Conservation (phyloP, 2,113 vertebrate species). For the Mastomys natalensis region DNA sequence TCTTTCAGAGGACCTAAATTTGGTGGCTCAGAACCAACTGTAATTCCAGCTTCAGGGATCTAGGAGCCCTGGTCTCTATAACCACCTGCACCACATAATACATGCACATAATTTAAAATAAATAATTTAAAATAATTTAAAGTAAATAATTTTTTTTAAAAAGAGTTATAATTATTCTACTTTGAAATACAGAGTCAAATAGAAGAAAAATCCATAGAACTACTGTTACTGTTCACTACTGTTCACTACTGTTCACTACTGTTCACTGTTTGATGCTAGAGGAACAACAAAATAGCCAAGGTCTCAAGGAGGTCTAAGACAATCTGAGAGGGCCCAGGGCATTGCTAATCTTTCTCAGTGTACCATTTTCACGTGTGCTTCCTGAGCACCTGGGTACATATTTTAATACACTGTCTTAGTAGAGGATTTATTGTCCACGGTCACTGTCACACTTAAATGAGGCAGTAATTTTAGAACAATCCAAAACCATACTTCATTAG, state of each 20-base stretch:
- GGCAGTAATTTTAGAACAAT: slow-evolving; percentile 51
- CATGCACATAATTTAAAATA: not conserved
- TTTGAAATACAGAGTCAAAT: not conserved
- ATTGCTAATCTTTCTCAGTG: not conserved
- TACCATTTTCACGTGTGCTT: not conserved
- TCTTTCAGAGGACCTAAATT: not conserved
- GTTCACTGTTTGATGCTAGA: not conserved
- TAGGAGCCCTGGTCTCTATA: not conserved
- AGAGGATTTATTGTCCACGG: slow-evolving; percentile 45
- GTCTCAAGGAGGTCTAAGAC: not conserved
- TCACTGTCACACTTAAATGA: slow-evolving; percentile 37
- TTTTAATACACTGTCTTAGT: slow-evolving; percentile 37
- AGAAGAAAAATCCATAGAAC: not conserved
- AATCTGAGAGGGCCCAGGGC: not conserved
- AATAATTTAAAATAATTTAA: not conserved
- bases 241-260: too few relatives aligned
- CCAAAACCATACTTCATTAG: slow-evolving; percentile 44
- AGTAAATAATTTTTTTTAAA: not conserved
- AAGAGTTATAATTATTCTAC: not conserved
- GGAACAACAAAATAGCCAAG: slow-evolving; percentile 1
- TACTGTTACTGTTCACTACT: too few relatives aligned
- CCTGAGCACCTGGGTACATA: slow-evolving; percentile 17
- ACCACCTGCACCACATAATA: not conserved
- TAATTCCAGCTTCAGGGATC: not conserved
- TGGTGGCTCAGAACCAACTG: not conserved